Evolutionary conservation across 2,797 vertebrate species (phyloP).

Genomic region (Dryobates pubescens): DNA sequence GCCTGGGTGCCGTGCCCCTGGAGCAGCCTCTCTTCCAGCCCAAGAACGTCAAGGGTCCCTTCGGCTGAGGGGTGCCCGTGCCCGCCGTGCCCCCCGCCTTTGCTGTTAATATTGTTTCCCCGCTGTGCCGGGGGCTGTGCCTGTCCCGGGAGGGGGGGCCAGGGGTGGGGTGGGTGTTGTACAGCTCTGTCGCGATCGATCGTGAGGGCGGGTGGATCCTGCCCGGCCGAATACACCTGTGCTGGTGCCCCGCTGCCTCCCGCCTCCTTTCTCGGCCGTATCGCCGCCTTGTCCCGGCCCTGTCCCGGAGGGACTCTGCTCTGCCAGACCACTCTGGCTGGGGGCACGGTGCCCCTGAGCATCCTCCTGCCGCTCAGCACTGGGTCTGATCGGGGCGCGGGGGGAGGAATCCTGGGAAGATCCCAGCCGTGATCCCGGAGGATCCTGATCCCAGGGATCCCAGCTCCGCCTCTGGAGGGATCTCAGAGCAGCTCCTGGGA

Average conservation of each 20-base stretch:
- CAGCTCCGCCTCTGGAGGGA: no score
- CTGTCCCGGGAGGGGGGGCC: neutral
- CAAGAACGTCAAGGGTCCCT: conserved; percentile 91
- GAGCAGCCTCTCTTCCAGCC: conserved; percentile 87
- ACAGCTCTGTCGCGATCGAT: neutral
- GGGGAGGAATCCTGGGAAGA: no score
- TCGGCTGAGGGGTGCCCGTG: conserved; percentile 67
- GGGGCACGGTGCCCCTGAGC: neutral
- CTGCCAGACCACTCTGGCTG: neutral
- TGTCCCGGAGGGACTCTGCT: neutral
- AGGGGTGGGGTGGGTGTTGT: neutral
- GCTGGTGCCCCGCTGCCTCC: neutral
- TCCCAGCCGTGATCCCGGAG: neutral
- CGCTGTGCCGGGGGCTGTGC: conserved; percentile 56
- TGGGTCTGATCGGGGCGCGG: neutral
- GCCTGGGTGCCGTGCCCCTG: conserved; percentile 85
- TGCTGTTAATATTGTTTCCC: conserved; percentile 49
- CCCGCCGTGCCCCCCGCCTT: neutral
- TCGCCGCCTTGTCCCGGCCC: neutral
- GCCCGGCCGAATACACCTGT: conserved; percentile 13
- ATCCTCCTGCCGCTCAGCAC: neutral
- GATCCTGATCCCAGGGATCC: no score
- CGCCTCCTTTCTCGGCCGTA: fast-evolving
- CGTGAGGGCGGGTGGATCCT: conserved; percentile 38
- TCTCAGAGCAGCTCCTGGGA: neutral